phyloP scores from a whole-genome alignment of 92 coral and sea anemone species.

The Palythoa heliodiscus region DNA sequence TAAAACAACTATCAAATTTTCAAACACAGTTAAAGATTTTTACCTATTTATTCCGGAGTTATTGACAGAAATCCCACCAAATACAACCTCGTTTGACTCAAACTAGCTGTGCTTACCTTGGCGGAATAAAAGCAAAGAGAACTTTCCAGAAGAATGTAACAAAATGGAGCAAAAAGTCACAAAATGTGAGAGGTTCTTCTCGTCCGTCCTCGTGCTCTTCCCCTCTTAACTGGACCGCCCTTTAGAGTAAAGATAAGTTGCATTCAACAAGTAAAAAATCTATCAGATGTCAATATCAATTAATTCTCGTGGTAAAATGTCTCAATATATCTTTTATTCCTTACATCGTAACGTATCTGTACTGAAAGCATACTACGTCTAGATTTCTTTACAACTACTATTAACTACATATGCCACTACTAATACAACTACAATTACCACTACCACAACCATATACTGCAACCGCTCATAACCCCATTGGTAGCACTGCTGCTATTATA shows the following conservation, averaged over 20 bases:
- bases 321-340: no score
- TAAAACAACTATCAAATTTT: not conserved
- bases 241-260: not conserved
- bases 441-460: no score
- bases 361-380: no score
- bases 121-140: conserved; percentile 85
- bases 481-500: no score
- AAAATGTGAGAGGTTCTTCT: conserved; percentile 60
- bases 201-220: conserved; percentile 75
- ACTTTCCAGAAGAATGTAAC: conserved; percentile 89
- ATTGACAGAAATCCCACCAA: not conserved
- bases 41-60: not conserved
- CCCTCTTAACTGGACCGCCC: conserved; percentile 79
- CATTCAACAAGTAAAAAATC: not conserved
- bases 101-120: conserved; percentile 51
- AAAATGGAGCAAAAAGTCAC: conserved; percentile 79
- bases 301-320: no score
- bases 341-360: no score
- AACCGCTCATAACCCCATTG: no score
- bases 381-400: no score
- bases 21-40: no score
- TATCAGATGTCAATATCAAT: no score
- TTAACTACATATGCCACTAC: no score
- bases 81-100: not conserved
- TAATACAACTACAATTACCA: no score